Base-by-base conservation (phyloP, 2,888 invertebrate genomes). In the Rhorus exstirpatorius region DNA sequence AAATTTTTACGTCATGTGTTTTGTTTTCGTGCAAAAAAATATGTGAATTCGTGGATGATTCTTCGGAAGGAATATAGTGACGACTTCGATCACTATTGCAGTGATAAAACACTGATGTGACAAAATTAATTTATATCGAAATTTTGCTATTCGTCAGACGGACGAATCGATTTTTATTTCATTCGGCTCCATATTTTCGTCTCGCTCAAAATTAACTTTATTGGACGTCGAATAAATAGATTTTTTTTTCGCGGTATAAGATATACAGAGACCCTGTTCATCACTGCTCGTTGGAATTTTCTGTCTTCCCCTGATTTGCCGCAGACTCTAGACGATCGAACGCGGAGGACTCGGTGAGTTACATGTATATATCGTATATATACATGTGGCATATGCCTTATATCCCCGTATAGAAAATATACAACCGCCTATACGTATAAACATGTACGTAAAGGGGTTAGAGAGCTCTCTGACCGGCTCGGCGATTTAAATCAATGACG, bases 401-500 rank as follows among this genome's bases (percentile, higher is more conserved):
- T 17, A n/a, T 38, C 10, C 46, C 19, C 24, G 63, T 35, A 67
- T 58, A 19, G 31, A 21, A 26, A 35, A 55, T 67, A 58, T 58
- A 65, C 46, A 76, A 35, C 44, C 14, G 67, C 19, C 14, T 60
- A 26, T 55, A 67, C 31, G 26, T 67, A 67, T 35, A 58, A 31
- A 67, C 65, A 79, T 51, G 79, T n/a, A 67, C 26, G 67, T 38
- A 84, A 88, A 87, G 72, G 89, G 89, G 89, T 89, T 89, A 86
- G 86, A 87, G 86, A 86, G 86, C 86, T 86, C 84, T 82, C 58
- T 61, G 78, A 67, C 55, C 72, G 61, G 72, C 46, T 78, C 87
- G 87, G 87, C 90, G 90, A 90, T 90, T 90, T 90, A 90, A 90
- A 90, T 90, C 90, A 90, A 90, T 90, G 90, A 90, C 88, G 88